Evolutionary conservation across 2,113 vertebrate genomes (phyloP).

Genomic region (Anthoscopus minutus): DNA sequence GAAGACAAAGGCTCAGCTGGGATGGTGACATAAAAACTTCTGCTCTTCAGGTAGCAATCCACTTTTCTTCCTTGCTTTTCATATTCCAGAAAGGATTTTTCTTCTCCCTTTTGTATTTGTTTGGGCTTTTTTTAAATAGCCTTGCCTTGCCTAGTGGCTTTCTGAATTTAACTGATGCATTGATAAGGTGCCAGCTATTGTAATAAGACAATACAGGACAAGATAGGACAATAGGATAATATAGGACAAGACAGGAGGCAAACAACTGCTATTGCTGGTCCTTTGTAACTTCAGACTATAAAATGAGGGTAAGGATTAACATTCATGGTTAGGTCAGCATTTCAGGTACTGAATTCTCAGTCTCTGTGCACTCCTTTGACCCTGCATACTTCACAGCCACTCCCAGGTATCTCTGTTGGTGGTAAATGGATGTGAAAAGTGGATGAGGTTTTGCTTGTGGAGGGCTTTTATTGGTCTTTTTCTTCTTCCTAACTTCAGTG

Average conservation of each 20-base stretch:
- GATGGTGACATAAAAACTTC: not conserved
- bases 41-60: not conserved
- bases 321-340: not conserved
- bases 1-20: not conserved
- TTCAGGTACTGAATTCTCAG: not conserved
- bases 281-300: not conserved
- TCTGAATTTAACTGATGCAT: not conserved
- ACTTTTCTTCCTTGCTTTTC: not conserved
- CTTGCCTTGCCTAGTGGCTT: rapidly evolving
- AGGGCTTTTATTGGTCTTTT: not conserved
- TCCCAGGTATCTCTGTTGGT: not conserved
- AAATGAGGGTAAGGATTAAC: not conserved
- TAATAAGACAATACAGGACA: too few species aligned
- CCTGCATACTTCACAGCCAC: not conserved
- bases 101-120: not conserved
- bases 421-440: not conserved
- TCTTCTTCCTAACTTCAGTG: not conserved
- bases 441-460: not conserved
- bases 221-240: too few species aligned
- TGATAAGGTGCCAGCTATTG: not conserved
- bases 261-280: not conserved
- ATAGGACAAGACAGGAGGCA: not conserved
- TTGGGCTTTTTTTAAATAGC: not conserved
- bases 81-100: not conserved
- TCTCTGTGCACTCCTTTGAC: not conserved